Evolutionary conservation across 2,113 vertebrate species (phyloP), one percentile per base, ranked within the genome.

Genomic region (Xenopus tropicalis): DNA sequence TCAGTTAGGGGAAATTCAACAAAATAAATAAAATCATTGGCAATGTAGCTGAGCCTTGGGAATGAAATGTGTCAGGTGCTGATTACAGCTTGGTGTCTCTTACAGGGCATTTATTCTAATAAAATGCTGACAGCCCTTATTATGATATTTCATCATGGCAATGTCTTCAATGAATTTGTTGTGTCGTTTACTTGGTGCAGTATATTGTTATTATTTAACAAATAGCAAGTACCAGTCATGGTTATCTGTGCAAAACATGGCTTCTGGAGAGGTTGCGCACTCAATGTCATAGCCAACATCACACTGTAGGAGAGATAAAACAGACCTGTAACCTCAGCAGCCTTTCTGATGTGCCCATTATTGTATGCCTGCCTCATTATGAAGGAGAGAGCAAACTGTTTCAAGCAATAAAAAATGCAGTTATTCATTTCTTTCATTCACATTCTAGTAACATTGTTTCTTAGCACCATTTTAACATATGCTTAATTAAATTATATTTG

Each of bases 11-110:
- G 46, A 52, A 69, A 76, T 48, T 76, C 44, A 69, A 69, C 73
- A 69, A 76, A 62, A 58, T 58, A 69, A 62, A 76, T 76, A 63
- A 76, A 76, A 56, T 57, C 52, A 66, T 69, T 58, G 61, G 73
- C 58, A 5, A 24, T 62, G 25, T 76, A 58, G 63, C 44, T 54
- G 44, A 56, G 22, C 59, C 65, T 29, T 23, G 37, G 54, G 66
- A 76, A 62, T 56, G 66, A 76, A 76, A 76, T 76, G 73, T 76
- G 73, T 76, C 73, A 76, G 66, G 73, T 54, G 66, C 73, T 69
- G 73, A 76, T 76, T 68, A 69, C 66, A 69, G 58, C 29, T 54
- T 76, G 57, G 57, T 69, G 57, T 59, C 67, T 63, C 66, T 69
- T 51, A 63, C 66, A 59, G 20, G 73, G 59, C 69, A 76, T 59